These are phyloP conservation scores for Dynastes grantii DNA, from an alignment of 2,888 invertebrate genomes.

Conservation along the genomic window DNA sequence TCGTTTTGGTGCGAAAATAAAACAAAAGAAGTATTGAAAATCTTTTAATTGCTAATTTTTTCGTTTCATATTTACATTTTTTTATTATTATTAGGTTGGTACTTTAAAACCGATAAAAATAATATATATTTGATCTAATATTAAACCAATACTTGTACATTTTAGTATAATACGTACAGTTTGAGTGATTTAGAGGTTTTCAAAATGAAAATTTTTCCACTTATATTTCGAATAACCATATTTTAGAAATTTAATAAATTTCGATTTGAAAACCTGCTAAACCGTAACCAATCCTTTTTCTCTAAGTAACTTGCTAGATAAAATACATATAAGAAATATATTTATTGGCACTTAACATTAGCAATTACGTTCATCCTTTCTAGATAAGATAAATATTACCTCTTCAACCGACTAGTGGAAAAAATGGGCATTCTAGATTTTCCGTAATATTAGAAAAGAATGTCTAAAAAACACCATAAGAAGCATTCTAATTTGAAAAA, in stretches of 20 bases:
- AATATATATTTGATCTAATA: constrained; percentile 6
- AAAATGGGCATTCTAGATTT: constrained; percentile 7
- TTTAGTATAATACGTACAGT: no score
- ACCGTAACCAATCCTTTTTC: no score
- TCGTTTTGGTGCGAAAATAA: no score
- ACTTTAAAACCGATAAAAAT: background rate
- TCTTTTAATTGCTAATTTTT: background rate
- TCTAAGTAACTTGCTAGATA: no score
- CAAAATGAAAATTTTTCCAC: no score
- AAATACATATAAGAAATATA: constrained; percentile 3
- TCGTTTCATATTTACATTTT: constrained; percentile 3
- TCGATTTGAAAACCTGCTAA: no score
- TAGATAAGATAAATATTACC: constrained; percentile 1
- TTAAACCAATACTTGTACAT: background rate
- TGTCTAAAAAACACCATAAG: constrained; percentile 5
- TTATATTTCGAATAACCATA: no score
- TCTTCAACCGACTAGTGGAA: constrained; percentile 18
- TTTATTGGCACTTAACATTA: constrained; percentile 18
- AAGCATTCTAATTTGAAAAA: background rate
- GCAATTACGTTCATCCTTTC: background rate
- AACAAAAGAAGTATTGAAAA: background rate
- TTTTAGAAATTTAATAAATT: no score
- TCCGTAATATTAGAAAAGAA: constrained; percentile 5
- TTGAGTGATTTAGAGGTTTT: no score
- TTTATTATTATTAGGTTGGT: background rate